phyloP scores from a whole-genome alignment of 30 jellyfish, hydroid and myxozoan genomes.

The Rhopilema esculentum region DNA sequence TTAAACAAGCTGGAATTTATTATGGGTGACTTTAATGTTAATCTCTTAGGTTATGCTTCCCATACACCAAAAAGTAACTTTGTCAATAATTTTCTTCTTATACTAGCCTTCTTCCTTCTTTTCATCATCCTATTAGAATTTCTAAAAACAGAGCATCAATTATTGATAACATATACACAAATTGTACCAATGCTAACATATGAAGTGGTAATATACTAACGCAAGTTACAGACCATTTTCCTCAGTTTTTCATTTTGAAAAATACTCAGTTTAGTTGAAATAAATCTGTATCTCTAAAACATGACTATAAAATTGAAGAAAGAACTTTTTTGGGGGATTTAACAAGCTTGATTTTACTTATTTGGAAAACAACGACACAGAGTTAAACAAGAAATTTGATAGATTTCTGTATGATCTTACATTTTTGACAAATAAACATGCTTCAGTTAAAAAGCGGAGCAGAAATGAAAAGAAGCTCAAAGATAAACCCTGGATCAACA shows the following conservation, averaged over 20 bases:
- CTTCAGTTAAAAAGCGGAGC: conserved; percentile 41
- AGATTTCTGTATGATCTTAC: conserved; percentile 13
- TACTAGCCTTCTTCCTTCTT: too few relatives aligned
- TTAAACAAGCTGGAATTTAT: background rate
- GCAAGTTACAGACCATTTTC: too few relatives aligned
- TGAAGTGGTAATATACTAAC: conserved; percentile 36
- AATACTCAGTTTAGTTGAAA: conserved; percentile 7
- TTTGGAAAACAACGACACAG: background rate
- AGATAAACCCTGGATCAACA: too few relatives aligned
- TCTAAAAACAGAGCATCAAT: conserved; percentile 3
- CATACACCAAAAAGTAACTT: conserved; percentile 33
- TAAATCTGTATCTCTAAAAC: conserved; percentile 12
- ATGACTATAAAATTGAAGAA: too few relatives aligned
- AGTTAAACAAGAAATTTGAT: conserved; percentile 9
- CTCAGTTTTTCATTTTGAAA: background rate
- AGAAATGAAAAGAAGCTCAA: conserved; percentile 31
- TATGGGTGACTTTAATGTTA: conserved; percentile 10
- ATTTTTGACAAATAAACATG: conserved; percentile 29
- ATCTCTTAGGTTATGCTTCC: conserved; percentile 24
- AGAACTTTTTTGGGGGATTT: background rate
- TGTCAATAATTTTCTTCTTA: conserved; percentile 27
- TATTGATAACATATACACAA: conserved; percentile 13
- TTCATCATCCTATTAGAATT: too few relatives aligned
- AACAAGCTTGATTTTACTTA: background rate
- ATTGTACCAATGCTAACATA: conserved; percentile 30